Conservation (phyloP, 2,113 vertebrate genomes). For the Tupaia tana region DNA sequence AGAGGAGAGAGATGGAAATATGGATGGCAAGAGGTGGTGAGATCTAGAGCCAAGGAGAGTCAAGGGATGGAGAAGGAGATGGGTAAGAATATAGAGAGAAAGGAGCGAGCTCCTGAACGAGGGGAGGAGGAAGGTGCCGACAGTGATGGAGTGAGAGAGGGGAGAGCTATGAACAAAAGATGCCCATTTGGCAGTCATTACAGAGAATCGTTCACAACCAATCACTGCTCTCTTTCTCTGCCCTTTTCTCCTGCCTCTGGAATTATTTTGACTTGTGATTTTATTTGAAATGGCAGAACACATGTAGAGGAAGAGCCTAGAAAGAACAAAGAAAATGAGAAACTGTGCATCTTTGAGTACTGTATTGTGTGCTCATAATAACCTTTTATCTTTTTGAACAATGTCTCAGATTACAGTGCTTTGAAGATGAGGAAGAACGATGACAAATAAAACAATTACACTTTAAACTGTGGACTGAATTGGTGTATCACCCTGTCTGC, state of each 20-base stretch:
- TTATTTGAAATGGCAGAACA: slow-evolving; percentile 22
- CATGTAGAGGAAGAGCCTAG: not conserved
- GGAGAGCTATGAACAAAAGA: not conserved
- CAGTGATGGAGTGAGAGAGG: not conserved
- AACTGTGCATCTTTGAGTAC: not conserved
- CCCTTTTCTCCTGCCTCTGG: not conserved
- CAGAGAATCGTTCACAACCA: not conserved
- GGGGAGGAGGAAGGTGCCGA: not conserved
- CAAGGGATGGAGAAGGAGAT: not conserved
- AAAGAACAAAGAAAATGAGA: not conserved
- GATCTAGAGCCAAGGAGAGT: not conserved
- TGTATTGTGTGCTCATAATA: not conserved
- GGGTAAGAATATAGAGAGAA: not conserved
- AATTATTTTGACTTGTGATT: not conserved
- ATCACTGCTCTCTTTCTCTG: not conserved
- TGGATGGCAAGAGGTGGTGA: not conserved
- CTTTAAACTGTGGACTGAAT: not conserved
- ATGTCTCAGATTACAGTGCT: not conserved
- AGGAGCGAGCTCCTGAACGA: not conserved
- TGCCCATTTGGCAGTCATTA: not conserved
- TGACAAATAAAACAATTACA: slow-evolving; percentile 10
- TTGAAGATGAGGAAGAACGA: not conserved
- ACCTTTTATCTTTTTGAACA: slow-evolving; percentile 2
- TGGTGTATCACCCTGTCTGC: not conserved
- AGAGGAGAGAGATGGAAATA: not conserved